These are phyloP conservation scores for Lamellibrachia satsuma DNA, from an alignment of 2,888 invertebrate genomes.

Conservation along the genomic window DNA sequence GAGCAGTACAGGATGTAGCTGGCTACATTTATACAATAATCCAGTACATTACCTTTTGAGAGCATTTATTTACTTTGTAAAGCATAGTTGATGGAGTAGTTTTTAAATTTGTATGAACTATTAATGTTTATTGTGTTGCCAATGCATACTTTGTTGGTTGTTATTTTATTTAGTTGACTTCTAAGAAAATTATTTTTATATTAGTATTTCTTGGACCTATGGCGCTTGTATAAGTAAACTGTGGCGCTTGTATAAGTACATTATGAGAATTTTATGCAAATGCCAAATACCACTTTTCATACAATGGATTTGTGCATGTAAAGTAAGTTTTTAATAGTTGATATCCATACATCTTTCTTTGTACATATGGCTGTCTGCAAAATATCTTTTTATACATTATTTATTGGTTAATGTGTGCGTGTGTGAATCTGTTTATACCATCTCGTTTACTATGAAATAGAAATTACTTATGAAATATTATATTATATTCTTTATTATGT, in stretches of 20 bases:
- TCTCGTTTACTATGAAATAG: too few species aligned
- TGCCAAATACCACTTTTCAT: neutral
- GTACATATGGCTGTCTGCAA: too few species aligned
- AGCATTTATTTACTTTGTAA: neutral
- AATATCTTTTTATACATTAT: too few species aligned
- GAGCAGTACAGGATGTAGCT: neutral
- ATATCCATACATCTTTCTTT: neutral
- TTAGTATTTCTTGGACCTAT: neutral
- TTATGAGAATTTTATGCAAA: neutral
- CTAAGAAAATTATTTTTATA: neutral
- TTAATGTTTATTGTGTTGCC: neutral
- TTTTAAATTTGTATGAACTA: neutral
- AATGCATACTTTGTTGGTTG: neutral
- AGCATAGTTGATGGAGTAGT: neutral
- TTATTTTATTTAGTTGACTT: neutral
- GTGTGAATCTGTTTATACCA: too few species aligned
- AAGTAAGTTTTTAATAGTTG: neutral
- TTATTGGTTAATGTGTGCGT: too few species aligned
- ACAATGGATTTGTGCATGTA: too few species aligned
- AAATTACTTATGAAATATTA: too few species aligned
- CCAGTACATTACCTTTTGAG: neutral
- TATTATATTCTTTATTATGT: too few species aligned
- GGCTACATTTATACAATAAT: neutral
- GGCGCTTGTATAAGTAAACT: neutral
- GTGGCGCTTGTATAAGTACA: neutral